Base-by-base conservation (phyloP, 2,113 vertebrate genomes). In the Perognathus longimembris region DNA sequence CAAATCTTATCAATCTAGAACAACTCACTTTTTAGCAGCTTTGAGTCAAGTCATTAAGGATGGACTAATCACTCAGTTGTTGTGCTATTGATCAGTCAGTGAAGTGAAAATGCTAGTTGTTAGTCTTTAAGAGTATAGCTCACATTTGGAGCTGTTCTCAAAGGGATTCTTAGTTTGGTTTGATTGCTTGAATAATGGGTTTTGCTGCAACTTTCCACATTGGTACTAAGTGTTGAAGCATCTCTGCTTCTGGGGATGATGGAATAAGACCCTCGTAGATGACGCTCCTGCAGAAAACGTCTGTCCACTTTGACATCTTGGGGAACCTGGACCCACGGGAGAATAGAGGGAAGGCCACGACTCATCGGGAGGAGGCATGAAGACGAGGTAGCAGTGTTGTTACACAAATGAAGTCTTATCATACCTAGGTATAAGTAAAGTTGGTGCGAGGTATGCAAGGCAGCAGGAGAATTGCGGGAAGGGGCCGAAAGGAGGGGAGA, bases 1-100 rank as follows among this genome's bases (percentile, higher is more conserved):
- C 30, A 88, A 91, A 83, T 36, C 22, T 71, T 92, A 45, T 45
- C 82, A 77, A 88, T 82, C 85, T 80, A 76, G 38, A 85, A 73
- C 38, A 67, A 82, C 10, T 70, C 59, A 61, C 67, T 38, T 78
- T 57, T 14, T 64, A 70, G 61, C 14, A 79, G 71, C 61, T 71
- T 87, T 81, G 63, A 88, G 24, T 67, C 45, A 26, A 15, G 26
- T 45, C 59, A 82, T 81, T 92, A 69, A 85, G n/a, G 26, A 67
- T 83, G 15, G 20, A 66, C 22, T 78, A 82, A 63, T 54, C 2
- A 54, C 15, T 45, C 14, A 54, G 50, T 54, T 12, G 50, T 54
- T 54, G 21, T 40, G 36, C 28, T 57, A 75, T 32, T 85, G 69
- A 63, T 93, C 30, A 66, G 26, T 93, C 30, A 66, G 26, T n/a